A percentile compares a stretch with the other conserved stretches of the same genome.
phyloP scores from a whole-genome alignment of 2,113 vertebrate genomes.

The Oryzias javanicus region DNA sequence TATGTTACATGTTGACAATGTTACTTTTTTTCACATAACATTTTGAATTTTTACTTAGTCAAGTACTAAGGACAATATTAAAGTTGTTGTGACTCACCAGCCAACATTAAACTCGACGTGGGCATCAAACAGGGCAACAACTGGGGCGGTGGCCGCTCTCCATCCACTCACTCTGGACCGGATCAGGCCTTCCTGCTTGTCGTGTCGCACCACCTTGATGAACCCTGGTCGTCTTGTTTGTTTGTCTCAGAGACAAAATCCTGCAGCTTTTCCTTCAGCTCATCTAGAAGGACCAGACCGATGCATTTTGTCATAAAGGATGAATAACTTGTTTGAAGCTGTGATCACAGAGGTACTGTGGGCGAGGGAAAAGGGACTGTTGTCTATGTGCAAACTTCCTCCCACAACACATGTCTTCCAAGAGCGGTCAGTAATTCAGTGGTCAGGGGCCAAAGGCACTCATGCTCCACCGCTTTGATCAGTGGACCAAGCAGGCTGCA shows the following conservation, averaged over 20 bases:
- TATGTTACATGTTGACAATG: background rate
- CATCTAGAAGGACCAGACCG: conserved; percentile 76
- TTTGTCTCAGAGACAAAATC: conserved; percentile 91
- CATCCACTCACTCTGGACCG: conserved; percentile 95
- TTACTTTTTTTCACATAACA: background rate
- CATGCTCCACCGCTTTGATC: conserved; percentile 63
- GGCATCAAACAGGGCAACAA: conserved; percentile 96
- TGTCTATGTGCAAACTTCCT: conserved; percentile 39
- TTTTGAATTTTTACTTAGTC: background rate
- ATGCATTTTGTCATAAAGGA: conserved; percentile 11
- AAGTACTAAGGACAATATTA: background rate
- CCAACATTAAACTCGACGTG: conserved; percentile 95
- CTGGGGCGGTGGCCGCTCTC: conserved; percentile 88
- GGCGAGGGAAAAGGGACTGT: conserved; percentile 25
- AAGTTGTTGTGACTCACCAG: conserved; percentile 81
- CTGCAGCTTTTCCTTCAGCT: conserved; percentile 90
- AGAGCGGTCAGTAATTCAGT: conserved; percentile 46
- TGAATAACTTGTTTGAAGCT: conserved; percentile 2
- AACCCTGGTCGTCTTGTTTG: conserved; percentile 83
- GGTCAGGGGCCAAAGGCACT: conserved; percentile 50
- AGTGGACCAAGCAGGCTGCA: conserved; percentile 59
- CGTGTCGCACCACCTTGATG: conserved; percentile 91
- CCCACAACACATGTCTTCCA: conserved; percentile 52
- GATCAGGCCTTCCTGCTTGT: conserved; percentile 93
- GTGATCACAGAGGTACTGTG: background rate